phyloP scores from a whole-genome alignment of 2,113 vertebrate genomes.

The Ellobius talpinus region DNA sequence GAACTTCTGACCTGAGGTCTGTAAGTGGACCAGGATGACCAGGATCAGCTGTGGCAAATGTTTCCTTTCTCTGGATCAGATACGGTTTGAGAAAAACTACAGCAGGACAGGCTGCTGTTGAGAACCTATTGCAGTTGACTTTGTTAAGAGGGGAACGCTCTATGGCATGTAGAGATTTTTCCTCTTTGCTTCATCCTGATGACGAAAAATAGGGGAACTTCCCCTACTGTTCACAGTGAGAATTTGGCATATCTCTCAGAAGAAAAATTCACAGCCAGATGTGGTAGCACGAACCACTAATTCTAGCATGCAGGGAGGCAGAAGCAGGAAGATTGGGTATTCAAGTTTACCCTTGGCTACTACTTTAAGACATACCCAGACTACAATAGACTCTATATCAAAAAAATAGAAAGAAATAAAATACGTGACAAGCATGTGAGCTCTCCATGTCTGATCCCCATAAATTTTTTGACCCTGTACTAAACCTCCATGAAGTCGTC shows the following conservation, averaged over 20 bases:
- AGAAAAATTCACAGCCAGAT: not conserved
- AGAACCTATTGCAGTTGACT: not conserved
- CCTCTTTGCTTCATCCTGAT: not conserved
- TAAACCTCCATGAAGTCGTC: not conserved
- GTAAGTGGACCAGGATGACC: not conserved
- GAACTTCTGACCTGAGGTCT: not conserved
- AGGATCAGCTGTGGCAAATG: not conserved
- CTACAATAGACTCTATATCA: not conserved
- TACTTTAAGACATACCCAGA: not conserved
- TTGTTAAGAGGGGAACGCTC: not conserved
- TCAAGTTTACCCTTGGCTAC: not conserved
- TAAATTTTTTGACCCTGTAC: not conserved
- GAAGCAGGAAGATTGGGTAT: not conserved
- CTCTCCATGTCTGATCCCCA: not conserved
- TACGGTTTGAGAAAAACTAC: not conserved
- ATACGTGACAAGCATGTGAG: not conserved
- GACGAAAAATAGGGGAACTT: not conserved
- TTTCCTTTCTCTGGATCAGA: not conserved
- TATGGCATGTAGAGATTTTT: not conserved
- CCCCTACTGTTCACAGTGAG: not conserved
- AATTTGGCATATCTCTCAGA: not conserved
- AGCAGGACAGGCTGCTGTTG: not conserved
- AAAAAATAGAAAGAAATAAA: not conserved
- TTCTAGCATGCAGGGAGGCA: not conserved
- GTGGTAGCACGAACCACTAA: not conserved